These are phyloP conservation scores for Montipora capitata DNA, from an alignment of 92 coral and sea anemone genomes.

Conservation along the genomic window DNA sequence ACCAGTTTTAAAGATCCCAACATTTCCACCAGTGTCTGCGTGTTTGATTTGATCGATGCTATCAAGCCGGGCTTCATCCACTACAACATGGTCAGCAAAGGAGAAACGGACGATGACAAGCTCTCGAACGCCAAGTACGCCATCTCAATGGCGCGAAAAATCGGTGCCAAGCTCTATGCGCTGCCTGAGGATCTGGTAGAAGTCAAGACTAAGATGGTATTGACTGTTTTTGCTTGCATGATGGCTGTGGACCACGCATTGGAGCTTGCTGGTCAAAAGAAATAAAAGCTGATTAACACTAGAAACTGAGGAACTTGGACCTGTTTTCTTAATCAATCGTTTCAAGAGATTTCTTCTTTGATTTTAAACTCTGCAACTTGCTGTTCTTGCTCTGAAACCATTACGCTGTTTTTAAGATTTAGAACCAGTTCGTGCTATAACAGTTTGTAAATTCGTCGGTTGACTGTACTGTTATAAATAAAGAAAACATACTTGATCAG, in stretches of 20 bases:
- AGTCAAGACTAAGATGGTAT: slow-evolving; percentile 96
- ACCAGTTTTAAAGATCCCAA: slow-evolving; percentile 86
- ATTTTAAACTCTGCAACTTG: neutral
- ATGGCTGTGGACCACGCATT: slow-evolving; percentile 88
- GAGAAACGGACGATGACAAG: slow-evolving; percentile 74
- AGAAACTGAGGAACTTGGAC: neutral
- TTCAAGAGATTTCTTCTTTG: neutral
- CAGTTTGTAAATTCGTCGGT: neutral
- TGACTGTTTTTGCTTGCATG: slow-evolving; percentile 97
- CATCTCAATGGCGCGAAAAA: slow-evolving; percentile 96
- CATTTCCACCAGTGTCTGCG: slow-evolving; percentile 80
- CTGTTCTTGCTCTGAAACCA: neutral
- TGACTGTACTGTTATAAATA: too few relatives aligned
- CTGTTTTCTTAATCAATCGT: neutral
- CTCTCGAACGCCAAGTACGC: slow-evolving; percentile 96
- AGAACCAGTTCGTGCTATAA: neutral
- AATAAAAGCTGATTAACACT: neutral
- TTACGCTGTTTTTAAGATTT: neutral
- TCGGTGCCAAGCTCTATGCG: slow-evolving; percentile 95
- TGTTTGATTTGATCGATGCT: slow-evolving; percentile 92
- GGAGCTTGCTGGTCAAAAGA: neutral
- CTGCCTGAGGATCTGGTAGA: slow-evolving; percentile 98
- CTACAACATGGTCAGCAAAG: slow-evolving; percentile 78
- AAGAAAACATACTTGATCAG: too few relatives aligned
- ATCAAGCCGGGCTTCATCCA: slow-evolving; percentile 88